A percentile compares a stretch with the other conserved stretches of the same genome.
Conservation (phyloP, 2,797 vertebrate genomes). For the Urocyon cinereoargenteus region DNA sequence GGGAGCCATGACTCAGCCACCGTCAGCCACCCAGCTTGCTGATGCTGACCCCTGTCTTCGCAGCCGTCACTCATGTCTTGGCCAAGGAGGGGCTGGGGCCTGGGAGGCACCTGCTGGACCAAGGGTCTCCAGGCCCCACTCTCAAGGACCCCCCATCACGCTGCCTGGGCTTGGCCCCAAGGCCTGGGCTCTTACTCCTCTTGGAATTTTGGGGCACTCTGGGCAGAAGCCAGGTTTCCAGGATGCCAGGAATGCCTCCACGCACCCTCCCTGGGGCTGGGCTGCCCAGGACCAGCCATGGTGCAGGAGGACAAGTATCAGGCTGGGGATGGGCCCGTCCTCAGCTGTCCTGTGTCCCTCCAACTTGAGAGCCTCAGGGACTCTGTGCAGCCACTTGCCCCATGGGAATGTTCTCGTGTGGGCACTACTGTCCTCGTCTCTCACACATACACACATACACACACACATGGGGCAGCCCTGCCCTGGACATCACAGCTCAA, state of each 20-base stretch:
- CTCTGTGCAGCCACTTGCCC: background rate
- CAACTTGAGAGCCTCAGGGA: too few species aligned
- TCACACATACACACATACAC: background rate
- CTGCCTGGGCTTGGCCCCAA: background rate
- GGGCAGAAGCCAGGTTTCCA: background rate
- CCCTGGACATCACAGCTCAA: background rate
- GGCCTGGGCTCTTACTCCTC: background rate
- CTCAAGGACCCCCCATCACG: background rate
- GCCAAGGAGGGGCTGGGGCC: background rate
- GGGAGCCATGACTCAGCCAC: background rate
- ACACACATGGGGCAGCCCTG: background rate
- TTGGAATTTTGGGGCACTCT: too few species aligned
- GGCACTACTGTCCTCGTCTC: background rate
- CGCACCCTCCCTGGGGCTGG: accelerated
- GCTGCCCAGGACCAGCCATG: accelerated
- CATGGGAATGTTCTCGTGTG: accelerated
- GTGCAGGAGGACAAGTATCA: accelerated
- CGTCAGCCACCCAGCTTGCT: accelerated
- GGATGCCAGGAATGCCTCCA: accelerated
- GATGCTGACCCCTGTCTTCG: accelerated
- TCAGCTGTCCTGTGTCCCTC: accelerated
- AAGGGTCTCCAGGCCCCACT: background rate
- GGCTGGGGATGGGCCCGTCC: accelerated
- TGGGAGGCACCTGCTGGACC: accelerated
- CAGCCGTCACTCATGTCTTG: accelerated